These are phyloP conservation scores for Cenopis cana DNA, from an alignment of 2,888 invertebrate species.

Conservation along the genomic window DNA sequence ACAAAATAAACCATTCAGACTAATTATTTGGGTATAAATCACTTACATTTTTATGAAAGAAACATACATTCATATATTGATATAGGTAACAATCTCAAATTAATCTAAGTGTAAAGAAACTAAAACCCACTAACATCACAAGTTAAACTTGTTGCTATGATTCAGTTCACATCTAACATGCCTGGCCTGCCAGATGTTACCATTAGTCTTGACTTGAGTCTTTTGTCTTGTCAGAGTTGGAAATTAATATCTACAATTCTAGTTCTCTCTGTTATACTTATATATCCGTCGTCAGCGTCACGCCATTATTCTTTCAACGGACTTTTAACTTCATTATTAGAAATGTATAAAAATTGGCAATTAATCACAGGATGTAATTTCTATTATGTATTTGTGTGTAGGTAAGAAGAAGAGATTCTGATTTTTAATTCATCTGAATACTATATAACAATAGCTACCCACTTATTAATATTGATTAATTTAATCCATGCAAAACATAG, in stretches of 20 bases:
- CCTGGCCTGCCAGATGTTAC: background rate
- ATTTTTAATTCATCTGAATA: background rate
- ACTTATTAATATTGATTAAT: background rate
- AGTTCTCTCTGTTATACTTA: background rate
- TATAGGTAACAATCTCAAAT: background rate
- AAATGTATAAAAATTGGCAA: background rate
- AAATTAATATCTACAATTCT: too few species aligned
- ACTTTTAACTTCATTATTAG: background rate
- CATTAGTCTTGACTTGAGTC: background rate
- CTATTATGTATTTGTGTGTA: too few species aligned
- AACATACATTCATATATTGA: background rate
- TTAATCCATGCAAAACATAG: background rate
- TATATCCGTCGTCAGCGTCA: background rate
- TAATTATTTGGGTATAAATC: conserved; percentile 11
- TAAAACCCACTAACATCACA: background rate
- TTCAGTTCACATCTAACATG: background rate
- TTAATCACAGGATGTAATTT: background rate
- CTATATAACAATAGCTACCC: background rate
- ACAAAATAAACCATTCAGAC: conserved; percentile 5
- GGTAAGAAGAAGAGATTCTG: background rate
- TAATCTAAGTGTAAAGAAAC: background rate
- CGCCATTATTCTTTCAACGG: background rate
- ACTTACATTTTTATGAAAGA: background rate
- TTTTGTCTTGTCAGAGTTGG: background rate
- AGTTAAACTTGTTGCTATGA: background rate